Evolutionary conservation across 1,140 invertebrate genomes (phyloP).

Genomic region (Thrips palmi): DNA sequence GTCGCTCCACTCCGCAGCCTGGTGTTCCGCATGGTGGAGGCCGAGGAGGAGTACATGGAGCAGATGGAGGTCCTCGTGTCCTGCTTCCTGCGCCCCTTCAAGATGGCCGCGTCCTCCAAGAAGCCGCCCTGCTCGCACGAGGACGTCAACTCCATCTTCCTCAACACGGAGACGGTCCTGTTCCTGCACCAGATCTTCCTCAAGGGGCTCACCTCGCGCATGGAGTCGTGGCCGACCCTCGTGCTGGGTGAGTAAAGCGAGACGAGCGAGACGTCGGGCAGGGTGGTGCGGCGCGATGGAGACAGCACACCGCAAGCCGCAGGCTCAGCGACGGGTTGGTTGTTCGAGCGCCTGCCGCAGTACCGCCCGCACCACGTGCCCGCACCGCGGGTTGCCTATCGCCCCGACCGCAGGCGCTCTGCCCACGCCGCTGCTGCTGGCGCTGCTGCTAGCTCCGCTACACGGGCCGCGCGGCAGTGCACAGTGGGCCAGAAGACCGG

Average conservation of each 20-base stretch:
- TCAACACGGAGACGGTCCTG: constrained; percentile 84
- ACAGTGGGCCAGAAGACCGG: no score
- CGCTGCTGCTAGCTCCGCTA: no score
- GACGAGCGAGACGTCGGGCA: no score
- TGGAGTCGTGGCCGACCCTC: constrained; percentile 85
- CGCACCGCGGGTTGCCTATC: no score
- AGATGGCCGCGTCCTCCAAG: constrained; percentile 88
- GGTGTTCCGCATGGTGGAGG: constrained; percentile 83
- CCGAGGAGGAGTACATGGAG: constrained; percentile 80
- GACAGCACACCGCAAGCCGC: no score
- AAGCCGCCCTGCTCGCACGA: constrained; percentile 86
- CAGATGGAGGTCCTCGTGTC: constrained; percentile 81
- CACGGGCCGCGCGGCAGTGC: no score
- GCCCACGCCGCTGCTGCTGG: no score
- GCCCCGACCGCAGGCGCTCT: no score
- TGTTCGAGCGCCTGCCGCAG: no score
- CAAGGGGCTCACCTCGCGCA: constrained; percentile 77
- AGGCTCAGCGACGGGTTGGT: no score
- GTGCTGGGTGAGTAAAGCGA: constrained; percentile 49
- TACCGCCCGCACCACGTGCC: no score
- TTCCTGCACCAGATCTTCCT: constrained; percentile 92
- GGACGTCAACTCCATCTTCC: constrained; percentile 87
- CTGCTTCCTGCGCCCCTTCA: constrained; percentile 80
- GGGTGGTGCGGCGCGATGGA: no score
- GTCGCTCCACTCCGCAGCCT: constrained; percentile 49